These are phyloP conservation scores for Operophtera brumata DNA, from an alignment of 2,888 invertebrate species.

Conservation along the genomic window DNA sequence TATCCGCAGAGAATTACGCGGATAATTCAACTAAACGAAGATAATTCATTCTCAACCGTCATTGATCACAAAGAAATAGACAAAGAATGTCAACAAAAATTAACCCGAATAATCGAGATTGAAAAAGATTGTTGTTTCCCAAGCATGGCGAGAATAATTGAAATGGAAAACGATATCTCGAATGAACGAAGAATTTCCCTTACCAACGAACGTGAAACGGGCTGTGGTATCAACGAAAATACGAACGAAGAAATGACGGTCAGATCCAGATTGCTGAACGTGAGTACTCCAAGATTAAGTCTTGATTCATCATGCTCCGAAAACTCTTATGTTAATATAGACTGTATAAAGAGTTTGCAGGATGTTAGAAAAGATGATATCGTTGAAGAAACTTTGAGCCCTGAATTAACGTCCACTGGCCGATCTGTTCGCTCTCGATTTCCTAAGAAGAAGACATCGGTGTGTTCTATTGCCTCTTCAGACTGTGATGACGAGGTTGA, in stretches of 20 bases:
- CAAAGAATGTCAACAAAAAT: slow-evolving; percentile 60
- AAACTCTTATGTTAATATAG: slow-evolving; percentile 80
- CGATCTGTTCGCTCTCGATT: slow-evolving; percentile 70
- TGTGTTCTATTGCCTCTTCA: slow-evolving; percentile 77
- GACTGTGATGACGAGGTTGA: slow-evolving; percentile 78
- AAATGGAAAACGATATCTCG: slow-evolving; percentile 77
- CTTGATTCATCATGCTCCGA: slow-evolving; percentile 80
- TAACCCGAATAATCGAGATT: slow-evolving; percentile 65
- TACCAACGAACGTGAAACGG: slow-evolving; percentile 75
- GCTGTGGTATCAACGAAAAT: slow-evolving; percentile 61
- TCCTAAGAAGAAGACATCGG: slow-evolving; percentile 75
- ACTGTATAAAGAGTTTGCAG: slow-evolving; percentile 77
- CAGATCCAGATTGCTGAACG: slow-evolving; percentile 65
- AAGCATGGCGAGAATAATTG: slow-evolving; percentile 76
- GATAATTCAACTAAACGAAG: slow-evolving; percentile 70
- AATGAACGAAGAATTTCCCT: slow-evolving; percentile 74
- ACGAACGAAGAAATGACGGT: slow-evolving; percentile 62
- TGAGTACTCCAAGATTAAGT: slow-evolving; percentile 74
- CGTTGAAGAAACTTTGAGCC: slow-evolving; percentile 52
- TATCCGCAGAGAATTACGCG: slow-evolving; percentile 66
- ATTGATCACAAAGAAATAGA: slow-evolving; percentile 58
- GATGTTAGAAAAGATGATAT: slow-evolving; percentile 74
- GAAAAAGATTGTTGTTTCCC: slow-evolving; percentile 70
- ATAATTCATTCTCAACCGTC: slow-evolving; percentile 63
- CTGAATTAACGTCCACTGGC: slow-evolving; percentile 59